A percentile compares a stretch with the other conserved stretches of the same genome.
These are phyloP conservation scores for Ctenopoma multispine DNA, from an alignment of 2,797 vertebrate species.

Conservation along the genomic window DNA sequence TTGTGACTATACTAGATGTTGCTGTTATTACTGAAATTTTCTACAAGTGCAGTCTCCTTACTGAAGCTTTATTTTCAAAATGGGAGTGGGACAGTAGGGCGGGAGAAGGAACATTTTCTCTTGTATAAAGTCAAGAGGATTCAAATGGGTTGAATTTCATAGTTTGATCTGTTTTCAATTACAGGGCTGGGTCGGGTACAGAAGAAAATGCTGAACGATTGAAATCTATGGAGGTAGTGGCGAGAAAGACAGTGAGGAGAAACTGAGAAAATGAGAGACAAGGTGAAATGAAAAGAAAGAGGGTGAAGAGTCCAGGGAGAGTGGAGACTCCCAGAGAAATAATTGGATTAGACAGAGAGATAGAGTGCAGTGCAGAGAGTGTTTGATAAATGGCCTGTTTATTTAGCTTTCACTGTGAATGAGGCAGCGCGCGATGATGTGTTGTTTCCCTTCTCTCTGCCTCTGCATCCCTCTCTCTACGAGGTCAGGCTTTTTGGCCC, in stretches of 20 bases:
- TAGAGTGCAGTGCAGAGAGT: conserved; percentile 30
- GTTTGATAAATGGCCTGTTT: conserved; percentile 73
- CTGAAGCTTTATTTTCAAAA: conserved; percentile 61
- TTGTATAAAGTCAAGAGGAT: conserved; percentile 68
- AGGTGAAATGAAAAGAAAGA: conserved; percentile 56
- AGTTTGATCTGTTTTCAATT: conserved; percentile 84
- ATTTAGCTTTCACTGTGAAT: conserved; percentile 64
- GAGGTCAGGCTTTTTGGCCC: conserved; percentile 53
- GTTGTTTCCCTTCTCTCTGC: conserved; percentile 33
- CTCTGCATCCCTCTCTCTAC: conserved; percentile 24
- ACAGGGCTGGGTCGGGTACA: conserved; percentile 45
- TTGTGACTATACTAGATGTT: conserved; percentile 56
- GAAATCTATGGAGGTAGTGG: conserved; percentile 67
- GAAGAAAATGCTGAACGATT: conserved; percentile 73
- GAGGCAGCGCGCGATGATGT: conserved; percentile 62
- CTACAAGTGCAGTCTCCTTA: conserved; percentile 42
- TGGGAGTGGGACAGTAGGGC: conserved; percentile 44
- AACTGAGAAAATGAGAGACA: conserved; percentile 43
- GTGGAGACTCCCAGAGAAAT: conserved; percentile 56
- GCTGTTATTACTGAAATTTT: conserved; percentile 58
- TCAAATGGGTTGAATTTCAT: conserved; percentile 74
- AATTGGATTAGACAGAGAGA: conserved; percentile 62
- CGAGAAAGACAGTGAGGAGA: conserved; percentile 25
- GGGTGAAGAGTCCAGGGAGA: conserved; percentile 48
- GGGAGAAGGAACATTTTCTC: conserved; percentile 54